Base-by-base conservation (phyloP, 2,888 invertebrate genomes). In the Crioceris asparagi region DNA sequence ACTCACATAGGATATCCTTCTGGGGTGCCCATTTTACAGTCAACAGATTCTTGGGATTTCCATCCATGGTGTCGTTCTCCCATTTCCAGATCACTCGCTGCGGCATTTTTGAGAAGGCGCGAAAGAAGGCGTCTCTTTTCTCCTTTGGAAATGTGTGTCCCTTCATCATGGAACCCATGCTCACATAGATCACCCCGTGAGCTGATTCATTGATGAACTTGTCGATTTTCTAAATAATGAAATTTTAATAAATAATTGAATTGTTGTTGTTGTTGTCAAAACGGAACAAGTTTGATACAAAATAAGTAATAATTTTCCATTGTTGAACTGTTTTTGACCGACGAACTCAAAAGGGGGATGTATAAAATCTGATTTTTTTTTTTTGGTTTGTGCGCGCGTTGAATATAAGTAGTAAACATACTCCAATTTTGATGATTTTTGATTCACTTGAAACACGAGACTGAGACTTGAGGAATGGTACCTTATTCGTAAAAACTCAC, bases 1-100 rank as follows among this genome's bases (percentile, higher is more conserved):
- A 75, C 78, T 75, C 62, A 86, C 87, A 79, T 37, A 88, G 65
- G 52, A 88, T 69, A 55, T 83, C 82, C 52, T 77, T 75, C 55
- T 88, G 88, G 1, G 87, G 86, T 48, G 81, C 57, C 83, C 83
- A 84, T 41, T 69, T 71, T 29, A 66, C 66, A 4, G 72, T 60
- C 56, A 72, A 71, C 7, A 84, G 65, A 57, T 83, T 83, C 38
- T 71, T 64, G 16, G 76, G 73, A 45, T 78, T 69, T 17, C 66
- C 63, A 0, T 67, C 61, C 46, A 75, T 55, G 4, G 69, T 62
- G 17, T 77, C 72, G 32, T 70, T 69, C 55, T 84, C 83, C 79
- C 79, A 83, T 68, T 83, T 84, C 84, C 83, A 85, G 30, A 87
- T 66, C 19, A 87, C 74, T 42, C 76, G 72, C 45, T 82, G 73